Percentiles rank a stretch among this genome's conserved stretches.
Evolutionary conservation across 2,113 vertebrate genomes (phyloP).

Genomic region (Oryzias javanicus): DNA sequence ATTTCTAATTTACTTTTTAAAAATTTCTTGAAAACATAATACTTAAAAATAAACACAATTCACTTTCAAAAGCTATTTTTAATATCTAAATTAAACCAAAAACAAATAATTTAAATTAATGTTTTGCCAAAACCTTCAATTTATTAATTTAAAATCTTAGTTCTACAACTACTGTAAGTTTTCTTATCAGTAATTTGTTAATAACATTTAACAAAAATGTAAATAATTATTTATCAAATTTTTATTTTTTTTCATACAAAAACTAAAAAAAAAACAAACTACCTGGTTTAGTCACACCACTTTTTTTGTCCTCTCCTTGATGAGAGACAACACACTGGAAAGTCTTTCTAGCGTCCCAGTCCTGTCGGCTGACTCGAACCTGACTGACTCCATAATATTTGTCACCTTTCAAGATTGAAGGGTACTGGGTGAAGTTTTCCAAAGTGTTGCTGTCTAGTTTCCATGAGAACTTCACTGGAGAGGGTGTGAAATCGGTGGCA

Average conservation of each 20-base stretch:
- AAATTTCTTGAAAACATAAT: too few relatives aligned
- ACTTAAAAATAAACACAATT: neutral
- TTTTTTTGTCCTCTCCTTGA: rapidly evolving
- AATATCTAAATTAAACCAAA: too few relatives aligned
- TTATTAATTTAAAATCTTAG: too few relatives aligned
- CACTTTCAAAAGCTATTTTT: too few relatives aligned
- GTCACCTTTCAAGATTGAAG: neutral
- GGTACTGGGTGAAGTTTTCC: conserved; percentile 43
- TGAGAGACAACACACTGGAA: conserved; percentile 17
- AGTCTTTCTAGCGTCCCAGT: rapidly evolving
- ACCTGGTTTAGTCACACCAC: rapidly evolving
- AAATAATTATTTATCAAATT: neutral
- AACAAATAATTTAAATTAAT: too few relatives aligned
- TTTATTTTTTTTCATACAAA: neutral
- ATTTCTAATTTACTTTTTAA: too few relatives aligned
- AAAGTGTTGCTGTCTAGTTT: rapidly evolving
- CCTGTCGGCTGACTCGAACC: conserved; percentile 31
- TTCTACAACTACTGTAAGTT: too few relatives aligned
- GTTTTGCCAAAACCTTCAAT: too few relatives aligned
- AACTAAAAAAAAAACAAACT: neutral
- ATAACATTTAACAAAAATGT: neutral
- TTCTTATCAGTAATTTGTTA: neutral
- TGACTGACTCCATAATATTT: conserved; percentile 60
- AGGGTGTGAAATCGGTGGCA: conserved; percentile 74
- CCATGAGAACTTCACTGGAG: conserved; percentile 68